Conservation (phyloP, 2,888 invertebrate genomes). For the Heliothis peltigera region DNA sequence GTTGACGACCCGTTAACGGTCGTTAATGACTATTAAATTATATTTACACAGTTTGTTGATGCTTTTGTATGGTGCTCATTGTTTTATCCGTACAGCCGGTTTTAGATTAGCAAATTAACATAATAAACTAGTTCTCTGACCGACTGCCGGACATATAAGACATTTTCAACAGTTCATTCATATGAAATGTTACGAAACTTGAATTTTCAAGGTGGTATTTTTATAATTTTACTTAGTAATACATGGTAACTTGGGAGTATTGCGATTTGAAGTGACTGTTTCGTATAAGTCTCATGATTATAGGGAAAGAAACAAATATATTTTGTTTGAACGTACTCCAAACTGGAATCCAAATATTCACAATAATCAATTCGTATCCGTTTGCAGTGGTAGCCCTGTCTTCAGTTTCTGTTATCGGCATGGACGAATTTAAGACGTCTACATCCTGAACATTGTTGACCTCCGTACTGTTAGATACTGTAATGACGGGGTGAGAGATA, state of each 20-base stretch:
- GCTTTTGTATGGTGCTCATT: conserved; percentile 26
- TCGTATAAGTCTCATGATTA: too few relatives aligned
- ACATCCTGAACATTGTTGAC: conserved; percentile 80
- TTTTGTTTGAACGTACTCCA: too few relatives aligned
- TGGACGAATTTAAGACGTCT: conserved; percentile 79
- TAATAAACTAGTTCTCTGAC: neutral
- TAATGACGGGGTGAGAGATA: conserved; percentile 67
- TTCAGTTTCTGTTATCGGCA: conserved; percentile 58
- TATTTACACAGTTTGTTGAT: conserved; percentile 49
- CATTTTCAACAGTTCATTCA: neutral
- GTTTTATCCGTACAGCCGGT: conserved; percentile 26
- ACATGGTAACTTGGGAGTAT: neutral
- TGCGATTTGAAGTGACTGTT: too few relatives aligned
- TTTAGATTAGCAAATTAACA: conserved; percentile 24
- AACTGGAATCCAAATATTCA: too few relatives aligned
- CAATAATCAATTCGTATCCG: neutral
- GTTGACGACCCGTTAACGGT: conserved; percentile 65
- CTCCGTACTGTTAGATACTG: conserved; percentile 72
- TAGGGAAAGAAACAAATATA: too few relatives aligned
- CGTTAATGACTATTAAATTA: conserved; percentile 55
- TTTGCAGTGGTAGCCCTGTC: conserved; percentile 57
- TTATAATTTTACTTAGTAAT: neutral
- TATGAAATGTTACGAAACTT: neutral
- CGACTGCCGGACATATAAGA: neutral
- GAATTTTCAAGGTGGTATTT: neutral